phyloP scores from a whole-genome alignment of 2,113 vertebrate genomes.

The Carassius carassius region DNA sequence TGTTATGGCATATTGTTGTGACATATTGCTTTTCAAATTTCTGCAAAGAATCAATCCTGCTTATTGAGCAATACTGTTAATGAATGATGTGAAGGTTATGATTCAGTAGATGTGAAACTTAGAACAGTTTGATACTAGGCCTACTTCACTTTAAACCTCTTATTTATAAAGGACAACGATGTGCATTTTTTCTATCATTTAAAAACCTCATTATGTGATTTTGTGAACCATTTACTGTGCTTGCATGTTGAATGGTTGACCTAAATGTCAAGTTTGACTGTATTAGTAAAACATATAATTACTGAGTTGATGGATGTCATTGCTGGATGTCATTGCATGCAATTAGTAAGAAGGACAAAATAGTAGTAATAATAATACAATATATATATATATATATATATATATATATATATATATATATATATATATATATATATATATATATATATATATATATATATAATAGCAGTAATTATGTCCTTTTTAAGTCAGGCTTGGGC shows the following conservation, averaged over 20 bases:
- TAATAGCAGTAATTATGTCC: background rate
- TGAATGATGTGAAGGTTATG: background rate
- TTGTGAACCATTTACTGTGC: background rate
- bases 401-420: no score
- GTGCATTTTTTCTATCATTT: background rate
- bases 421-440: no score
- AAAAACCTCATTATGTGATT: background rate
- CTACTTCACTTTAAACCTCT: background rate
- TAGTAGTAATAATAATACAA: background rate
- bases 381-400: no score
- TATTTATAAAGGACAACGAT: background rate
- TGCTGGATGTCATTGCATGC: conserved; percentile 12
- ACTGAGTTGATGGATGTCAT: background rate
- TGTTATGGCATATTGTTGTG: conserved; percentile 32
- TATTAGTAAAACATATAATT: conserved; percentile 18
- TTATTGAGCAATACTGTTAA: background rate
- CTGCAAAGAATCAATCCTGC: background rate
- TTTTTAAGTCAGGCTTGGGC: conserved; percentile 7
- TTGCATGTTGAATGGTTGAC: background rate
- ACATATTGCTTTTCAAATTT: conserved; percentile 26
- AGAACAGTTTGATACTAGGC: background rate
- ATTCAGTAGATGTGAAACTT: background rate
- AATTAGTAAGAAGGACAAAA: background rate
- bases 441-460: no score
- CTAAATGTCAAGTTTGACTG: background rate